phyloP scores from a whole-genome alignment of 2,113 vertebrate genomes.

The Xenopus borealis region DNA sequence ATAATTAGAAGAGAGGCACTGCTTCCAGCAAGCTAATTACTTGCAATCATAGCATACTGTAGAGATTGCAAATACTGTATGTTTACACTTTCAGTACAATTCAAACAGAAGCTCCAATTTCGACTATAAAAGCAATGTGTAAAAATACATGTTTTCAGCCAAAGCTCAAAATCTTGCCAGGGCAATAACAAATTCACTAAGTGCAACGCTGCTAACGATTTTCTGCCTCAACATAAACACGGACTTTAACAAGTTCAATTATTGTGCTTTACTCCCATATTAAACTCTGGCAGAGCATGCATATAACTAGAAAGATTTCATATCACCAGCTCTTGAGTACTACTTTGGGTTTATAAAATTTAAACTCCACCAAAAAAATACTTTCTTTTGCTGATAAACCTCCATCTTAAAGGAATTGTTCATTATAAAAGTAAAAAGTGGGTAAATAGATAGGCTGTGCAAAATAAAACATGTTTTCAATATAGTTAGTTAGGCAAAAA shows the following conservation, averaged over 20 bases:
- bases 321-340: too few species aligned
- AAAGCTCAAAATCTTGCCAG: neutral
- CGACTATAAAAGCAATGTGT: neutral
- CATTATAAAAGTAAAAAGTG: too few species aligned
- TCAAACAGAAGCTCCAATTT: slow-evolving; percentile 3
- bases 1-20: slow-evolving; percentile 7
- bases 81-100: slow-evolving; percentile 12
- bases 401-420: too few species aligned
- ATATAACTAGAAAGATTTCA: too few species aligned
- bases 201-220: neutral
- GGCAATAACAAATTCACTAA: neutral
- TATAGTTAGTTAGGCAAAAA: too few species aligned
- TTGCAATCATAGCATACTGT: neutral
- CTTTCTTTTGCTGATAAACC: too few species aligned
- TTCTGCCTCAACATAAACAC: neutral
- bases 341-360: too few species aligned
- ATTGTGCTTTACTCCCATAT: neutral
- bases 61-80: neutral
- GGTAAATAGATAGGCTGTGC: too few species aligned
- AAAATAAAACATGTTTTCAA: too few species aligned
- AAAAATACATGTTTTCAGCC: slow-evolving; percentile 3
- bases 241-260: neutral
- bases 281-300: too few species aligned
- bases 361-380: too few species aligned
- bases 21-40: slow-evolving; percentile 30